Percentiles rank a stretch among this genome's conserved stretches.
Evolutionary conservation across 1,140 invertebrate species (phyloP).

Genomic region (Wiebesia pumilae): DNA sequence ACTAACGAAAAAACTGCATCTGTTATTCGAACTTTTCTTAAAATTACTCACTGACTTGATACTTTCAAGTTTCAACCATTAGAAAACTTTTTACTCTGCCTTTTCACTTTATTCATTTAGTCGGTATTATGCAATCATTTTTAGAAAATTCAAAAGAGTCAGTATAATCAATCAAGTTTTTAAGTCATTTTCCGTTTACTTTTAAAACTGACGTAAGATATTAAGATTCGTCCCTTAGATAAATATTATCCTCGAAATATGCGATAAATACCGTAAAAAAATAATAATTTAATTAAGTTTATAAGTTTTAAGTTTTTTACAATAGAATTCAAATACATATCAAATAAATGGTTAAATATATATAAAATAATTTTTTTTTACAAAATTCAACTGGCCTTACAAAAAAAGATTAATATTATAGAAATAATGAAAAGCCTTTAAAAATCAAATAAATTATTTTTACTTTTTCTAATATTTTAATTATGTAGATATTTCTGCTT

Average conservation of each 20-base stretch:
- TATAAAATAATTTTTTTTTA: too few relatives aligned
- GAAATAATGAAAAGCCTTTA: too few relatives aligned
- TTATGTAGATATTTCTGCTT: too few relatives aligned
- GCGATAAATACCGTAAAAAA: too few relatives aligned
- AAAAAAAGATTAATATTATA: too few relatives aligned
- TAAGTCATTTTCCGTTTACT: neutral
- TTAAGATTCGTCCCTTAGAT: neutral
- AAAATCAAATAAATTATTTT: too few relatives aligned
- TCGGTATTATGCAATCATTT: neutral
- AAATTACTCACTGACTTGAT: neutral
- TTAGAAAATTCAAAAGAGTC: neutral
- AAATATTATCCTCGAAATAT: neutral
- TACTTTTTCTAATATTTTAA: too few relatives aligned
- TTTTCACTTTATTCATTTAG: neutral
- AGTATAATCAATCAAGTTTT: neutral
- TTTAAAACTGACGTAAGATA: neutral
- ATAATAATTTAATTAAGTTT: too few relatives aligned
- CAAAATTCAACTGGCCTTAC: too few relatives aligned
- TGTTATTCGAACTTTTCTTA: neutral
- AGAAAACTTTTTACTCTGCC: neutral
- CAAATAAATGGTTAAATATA: too few relatives aligned
- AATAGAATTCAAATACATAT: too few relatives aligned
- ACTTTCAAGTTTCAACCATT: neutral
- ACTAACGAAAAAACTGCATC: neutral
- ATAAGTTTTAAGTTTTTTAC: too few relatives aligned